A percentile compares a stretch with the other conserved stretches of the same genome.
Evolutionary conservation across 2,888 invertebrate species (phyloP).

Genomic region (Melinaea menophilus): DNA sequence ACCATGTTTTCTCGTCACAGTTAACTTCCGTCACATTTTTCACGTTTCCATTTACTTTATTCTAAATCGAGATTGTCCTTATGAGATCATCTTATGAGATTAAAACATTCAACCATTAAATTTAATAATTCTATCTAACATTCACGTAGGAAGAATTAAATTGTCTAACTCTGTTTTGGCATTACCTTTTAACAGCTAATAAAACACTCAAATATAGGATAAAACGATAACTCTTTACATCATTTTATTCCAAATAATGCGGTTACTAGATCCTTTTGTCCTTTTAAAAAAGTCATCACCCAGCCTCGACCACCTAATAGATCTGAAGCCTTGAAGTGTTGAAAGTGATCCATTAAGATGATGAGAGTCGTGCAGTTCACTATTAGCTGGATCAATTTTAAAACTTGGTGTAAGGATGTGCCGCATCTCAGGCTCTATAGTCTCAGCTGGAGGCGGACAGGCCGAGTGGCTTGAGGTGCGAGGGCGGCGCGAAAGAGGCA

Average conservation of each 20-base stretch:
- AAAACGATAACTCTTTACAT: too few species aligned
- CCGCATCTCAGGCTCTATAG: slow-evolving; percentile 68
- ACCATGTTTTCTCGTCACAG: slow-evolving; percentile 32
- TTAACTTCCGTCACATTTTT: slow-evolving; percentile 15
- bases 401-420: slow-evolving; percentile 71
- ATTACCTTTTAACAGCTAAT: slow-evolving; percentile 53
- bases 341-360: slow-evolving; percentile 7
- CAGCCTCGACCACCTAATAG: too few species aligned
- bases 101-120: slow-evolving; percentile 26
- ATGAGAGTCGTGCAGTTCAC: slow-evolving; percentile 11
- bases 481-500: slow-evolving; percentile 66
- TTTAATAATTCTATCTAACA: slow-evolving; percentile 33
- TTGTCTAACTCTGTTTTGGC: slow-evolving; percentile 42
- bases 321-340: too few species aligned
- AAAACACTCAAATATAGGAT: slow-evolving; percentile 30
- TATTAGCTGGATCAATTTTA: slow-evolving; percentile 50
- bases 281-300: too few species aligned
- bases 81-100: slow-evolving; percentile 62
- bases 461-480: slow-evolving; percentile 78
- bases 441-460: slow-evolving; percentile 83
- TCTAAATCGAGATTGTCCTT: slow-evolving; percentile 50
- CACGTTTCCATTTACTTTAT: slow-evolving; percentile 31
- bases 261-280: too few species aligned
- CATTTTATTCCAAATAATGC: too few species aligned
- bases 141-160: slow-evolving; percentile 27